A percentile compares a stretch with the other conserved stretches of the same genome.
Evolutionary conservation across 2,888 invertebrate species (phyloP).

Genomic region (Sarcophaga variegata): DNA sequence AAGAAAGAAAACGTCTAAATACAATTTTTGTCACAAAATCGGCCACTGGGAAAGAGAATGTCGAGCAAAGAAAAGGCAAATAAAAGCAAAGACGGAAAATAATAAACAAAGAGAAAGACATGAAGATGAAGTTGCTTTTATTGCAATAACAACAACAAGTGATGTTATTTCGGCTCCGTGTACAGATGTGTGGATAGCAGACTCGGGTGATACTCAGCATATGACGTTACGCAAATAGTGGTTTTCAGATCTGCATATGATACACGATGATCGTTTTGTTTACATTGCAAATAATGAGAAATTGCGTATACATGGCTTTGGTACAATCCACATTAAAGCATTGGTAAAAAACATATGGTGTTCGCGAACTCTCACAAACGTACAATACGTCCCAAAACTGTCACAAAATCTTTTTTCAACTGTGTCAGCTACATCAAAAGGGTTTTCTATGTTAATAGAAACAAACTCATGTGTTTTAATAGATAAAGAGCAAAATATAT

Average conservation of each 20-base stretch:
- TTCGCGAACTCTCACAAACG: slow-evolving; percentile 48
- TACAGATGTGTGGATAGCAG: slow-evolving; percentile 43
- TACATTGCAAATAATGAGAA: slow-evolving; percentile 54
- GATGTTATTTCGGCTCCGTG: slow-evolving; percentile 16
- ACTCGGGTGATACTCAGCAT: slow-evolving; percentile 57
- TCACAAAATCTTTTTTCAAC: slow-evolving; percentile 68
- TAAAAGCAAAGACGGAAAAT: slow-evolving; percentile 26
- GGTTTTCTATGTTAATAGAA: slow-evolving; percentile 45
- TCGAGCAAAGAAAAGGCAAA: slow-evolving; percentile 31
- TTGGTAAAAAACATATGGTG: slow-evolving; percentile 50
- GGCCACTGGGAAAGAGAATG: slow-evolving; percentile 56
- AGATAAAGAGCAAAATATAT: slow-evolving; percentile 27
- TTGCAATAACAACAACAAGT: slow-evolving; percentile 21
- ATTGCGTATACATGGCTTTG: slow-evolving; percentile 45
- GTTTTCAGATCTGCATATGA: slow-evolving; percentile 54
- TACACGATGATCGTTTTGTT: slow-evolving; percentile 28
- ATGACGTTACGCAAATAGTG: slow-evolving; percentile 59
- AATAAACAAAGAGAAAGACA: slow-evolving; percentile 39
- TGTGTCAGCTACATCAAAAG: slow-evolving; percentile 34
- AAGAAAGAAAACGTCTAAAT: slow-evolving; percentile 28
- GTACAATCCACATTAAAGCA: slow-evolving; percentile 51
- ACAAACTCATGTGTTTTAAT: slow-evolving; percentile 20
- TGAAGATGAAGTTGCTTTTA: slow-evolving; percentile 49
- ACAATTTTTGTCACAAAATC: slow-evolving; percentile 35
- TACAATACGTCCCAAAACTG: slow-evolving; percentile 65